phyloP scores from a whole-genome alignment of 2,113 vertebrate species.

The Corynorhinus townsendii region DNA sequence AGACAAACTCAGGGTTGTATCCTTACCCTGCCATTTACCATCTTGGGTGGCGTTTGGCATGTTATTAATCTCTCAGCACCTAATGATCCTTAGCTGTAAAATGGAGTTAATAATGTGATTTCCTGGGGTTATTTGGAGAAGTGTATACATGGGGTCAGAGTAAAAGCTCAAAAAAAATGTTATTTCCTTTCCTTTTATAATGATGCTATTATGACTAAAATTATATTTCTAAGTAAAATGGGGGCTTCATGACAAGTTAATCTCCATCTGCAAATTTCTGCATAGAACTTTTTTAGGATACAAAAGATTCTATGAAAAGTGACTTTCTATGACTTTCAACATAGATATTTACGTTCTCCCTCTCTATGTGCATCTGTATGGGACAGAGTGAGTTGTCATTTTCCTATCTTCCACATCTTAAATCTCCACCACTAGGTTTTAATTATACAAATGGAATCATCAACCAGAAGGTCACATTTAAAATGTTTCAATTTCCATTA shows the following conservation, averaged over 20 bases:
- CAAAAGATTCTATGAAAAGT: background rate
- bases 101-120: conserved; percentile 12
- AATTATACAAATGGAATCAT: background rate
- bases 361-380: background rate
- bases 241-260: background rate
- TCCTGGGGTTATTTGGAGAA: conserved; percentile 23
- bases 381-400: background rate
- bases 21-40: background rate
- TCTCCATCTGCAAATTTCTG: background rate
- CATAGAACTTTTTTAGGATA: background rate
- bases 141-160: background rate
- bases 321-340: background rate
- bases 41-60: background rate
- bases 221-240: conserved; percentile 31
- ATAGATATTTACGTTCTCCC: background rate
- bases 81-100: conserved; percentile 25
- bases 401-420: background rate
- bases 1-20: background rate
- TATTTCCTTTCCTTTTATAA: conserved; percentile 7
- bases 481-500: background rate
- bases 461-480: background rate
- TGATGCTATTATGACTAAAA: background rate
- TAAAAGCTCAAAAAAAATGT: conserved; percentile 21
- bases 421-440: background rate
- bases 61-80: background rate